Evolutionary conservation across 2,797 vertebrate genomes (phyloP).

Genomic region (Hafferia zeledoni): DNA sequence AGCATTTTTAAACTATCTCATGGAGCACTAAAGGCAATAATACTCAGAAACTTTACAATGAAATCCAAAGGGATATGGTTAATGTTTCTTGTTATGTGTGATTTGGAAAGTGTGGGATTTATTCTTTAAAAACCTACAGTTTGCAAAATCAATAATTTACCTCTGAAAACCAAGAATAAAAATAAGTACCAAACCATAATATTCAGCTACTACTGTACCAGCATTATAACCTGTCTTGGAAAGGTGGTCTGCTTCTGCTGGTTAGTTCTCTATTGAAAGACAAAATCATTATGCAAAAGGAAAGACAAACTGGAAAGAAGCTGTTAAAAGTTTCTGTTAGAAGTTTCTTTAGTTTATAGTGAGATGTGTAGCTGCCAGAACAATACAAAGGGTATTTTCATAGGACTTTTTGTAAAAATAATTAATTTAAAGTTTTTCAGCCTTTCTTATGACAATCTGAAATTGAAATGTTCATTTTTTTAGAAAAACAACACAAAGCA

Average conservation of each 20-base stretch:
- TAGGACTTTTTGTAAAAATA: neutral
- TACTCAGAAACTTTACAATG: neutral
- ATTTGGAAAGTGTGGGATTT: neutral
- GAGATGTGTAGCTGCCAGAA: neutral
- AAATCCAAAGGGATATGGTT: neutral
- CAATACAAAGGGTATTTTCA: neutral
- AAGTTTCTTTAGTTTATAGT: neutral
- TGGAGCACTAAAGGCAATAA: neutral
- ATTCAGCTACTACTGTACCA: neutral
- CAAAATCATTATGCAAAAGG: neutral
- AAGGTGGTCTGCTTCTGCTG: neutral
- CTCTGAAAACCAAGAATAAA: neutral
- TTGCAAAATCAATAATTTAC: neutral
- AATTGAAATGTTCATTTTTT: neutral
- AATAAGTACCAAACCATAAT: neutral
- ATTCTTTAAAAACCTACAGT: neutral
- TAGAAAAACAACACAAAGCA: neutral
- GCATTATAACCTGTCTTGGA: neutral
- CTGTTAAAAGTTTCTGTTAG: neutral
- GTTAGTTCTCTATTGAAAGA: neutral
- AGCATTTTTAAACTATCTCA: neutral
- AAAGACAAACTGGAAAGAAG: neutral
- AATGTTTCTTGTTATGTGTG: neutral
- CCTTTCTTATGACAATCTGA: neutral
- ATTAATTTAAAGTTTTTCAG: neutral